phyloP scores from a whole-genome alignment of 2,797 vertebrate species.

The Euphonia xanthogaster region DNA sequence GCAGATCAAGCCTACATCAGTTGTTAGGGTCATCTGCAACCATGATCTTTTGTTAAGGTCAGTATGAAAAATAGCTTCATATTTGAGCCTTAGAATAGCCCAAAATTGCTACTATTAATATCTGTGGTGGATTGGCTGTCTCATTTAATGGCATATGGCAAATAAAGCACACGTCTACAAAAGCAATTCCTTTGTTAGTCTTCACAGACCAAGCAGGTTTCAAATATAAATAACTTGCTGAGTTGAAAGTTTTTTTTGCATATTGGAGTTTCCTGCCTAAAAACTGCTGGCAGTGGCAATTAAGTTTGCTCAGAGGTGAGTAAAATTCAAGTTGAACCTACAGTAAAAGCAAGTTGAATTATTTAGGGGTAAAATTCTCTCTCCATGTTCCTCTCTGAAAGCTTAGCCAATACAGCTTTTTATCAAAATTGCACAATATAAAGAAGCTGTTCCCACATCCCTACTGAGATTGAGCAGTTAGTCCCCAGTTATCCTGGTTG shows the following conservation, averaged over 20 bases:
- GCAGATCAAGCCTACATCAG: background rate
- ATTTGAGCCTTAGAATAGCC: constrained; percentile 38
- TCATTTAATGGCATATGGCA: constrained; percentile 11
- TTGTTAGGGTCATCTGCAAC: background rate
- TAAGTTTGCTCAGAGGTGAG: background rate
- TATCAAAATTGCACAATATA: background rate
- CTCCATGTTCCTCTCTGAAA: background rate
- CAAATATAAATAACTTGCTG: constrained; percentile 33
- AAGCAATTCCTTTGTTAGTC: constrained; percentile 49
- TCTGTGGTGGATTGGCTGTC: constrained; percentile 36
- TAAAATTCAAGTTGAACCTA: background rate
- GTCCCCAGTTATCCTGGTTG: background rate
- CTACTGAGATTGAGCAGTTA: background rate
- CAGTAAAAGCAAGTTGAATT: background rate
- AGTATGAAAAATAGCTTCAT: background rate
- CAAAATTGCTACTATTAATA: constrained; percentile 10
- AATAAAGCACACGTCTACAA: constrained; percentile 30
- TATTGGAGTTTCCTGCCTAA: constrained; percentile 9
- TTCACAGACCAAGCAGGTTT: constrained; percentile 50
- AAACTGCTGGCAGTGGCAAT: background rate
- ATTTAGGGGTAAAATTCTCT: background rate
- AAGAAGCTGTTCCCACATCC: background rate
- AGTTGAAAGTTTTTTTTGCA: background rate
- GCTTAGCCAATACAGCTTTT: background rate
- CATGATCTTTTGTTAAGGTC: background rate